These are phyloP conservation scores for Agrilus biguttatus DNA, from an alignment of 2,888 invertebrate species.

Conservation along the genomic window DNA sequence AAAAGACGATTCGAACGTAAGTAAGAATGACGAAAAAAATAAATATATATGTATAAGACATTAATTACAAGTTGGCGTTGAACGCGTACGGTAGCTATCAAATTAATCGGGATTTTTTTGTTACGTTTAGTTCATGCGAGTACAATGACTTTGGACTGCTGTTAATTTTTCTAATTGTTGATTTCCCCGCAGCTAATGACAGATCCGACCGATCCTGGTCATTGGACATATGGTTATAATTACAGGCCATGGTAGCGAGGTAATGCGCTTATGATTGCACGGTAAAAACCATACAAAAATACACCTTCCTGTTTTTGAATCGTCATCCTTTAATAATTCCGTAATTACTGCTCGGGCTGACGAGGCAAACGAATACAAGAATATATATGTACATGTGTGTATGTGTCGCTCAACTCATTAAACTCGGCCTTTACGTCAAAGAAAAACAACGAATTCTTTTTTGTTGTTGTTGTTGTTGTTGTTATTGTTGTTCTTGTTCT, in stretches of 20 bases:
- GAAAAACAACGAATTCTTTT: too few species aligned
- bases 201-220: slow-evolving; percentile 18
- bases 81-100: too few species aligned
- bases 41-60: too few species aligned
- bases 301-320: slow-evolving; percentile 32
- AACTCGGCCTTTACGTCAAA: too few species aligned
- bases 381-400: slow-evolving; percentile 6
- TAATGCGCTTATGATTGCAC: slow-evolving; percentile 27
- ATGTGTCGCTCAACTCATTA: slow-evolving; percentile 3
- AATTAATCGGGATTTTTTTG: not conserved
- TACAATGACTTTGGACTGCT: slow-evolving; percentile 11
- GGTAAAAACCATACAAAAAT: slow-evolving; percentile 32
- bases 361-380: too few species aligned
- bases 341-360: slow-evolving; percentile 17
- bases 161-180: slow-evolving; percentile 25
- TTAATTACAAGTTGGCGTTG: too few species aligned
- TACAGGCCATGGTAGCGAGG: slow-evolving; percentile 24
- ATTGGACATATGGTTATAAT: slow-evolving; percentile 31
- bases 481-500: too few species aligned
- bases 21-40: too few species aligned
- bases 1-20: too few species aligned
- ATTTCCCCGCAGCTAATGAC: slow-evolving; percentile 23
- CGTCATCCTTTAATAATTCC: slow-evolving; percentile 33
- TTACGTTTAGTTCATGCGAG: slow-evolving; percentile 1
- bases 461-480: too few species aligned